These are phyloP conservation scores for Orycteropus afer DNA, from an alignment of 2,113 vertebrate species.

Conservation along the genomic window DNA sequence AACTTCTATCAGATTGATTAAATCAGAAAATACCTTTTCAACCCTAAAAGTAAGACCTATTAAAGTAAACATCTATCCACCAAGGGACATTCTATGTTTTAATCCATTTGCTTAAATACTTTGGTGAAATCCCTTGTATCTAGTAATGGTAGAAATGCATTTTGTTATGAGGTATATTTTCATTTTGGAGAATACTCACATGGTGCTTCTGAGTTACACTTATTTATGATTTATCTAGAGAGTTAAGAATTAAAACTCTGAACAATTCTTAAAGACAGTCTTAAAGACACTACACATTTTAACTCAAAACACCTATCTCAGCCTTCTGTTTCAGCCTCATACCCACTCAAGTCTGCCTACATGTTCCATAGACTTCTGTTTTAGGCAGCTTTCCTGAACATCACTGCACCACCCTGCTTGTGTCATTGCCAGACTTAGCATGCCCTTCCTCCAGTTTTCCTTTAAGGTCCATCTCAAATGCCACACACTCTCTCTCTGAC, in stretches of 20 bases:
- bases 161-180: conserved; percentile 24
- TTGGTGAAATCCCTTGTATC: background rate
- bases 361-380: background rate
- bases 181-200: conserved; percentile 12
- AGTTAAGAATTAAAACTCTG: background rate
- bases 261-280: background rate
- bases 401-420: background rate
- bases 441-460: background rate
- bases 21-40: background rate
- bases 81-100: background rate
- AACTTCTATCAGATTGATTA: background rate
- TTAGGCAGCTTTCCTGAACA: background rate
- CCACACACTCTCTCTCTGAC: background rate
- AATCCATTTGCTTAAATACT: conserved; percentile 14
- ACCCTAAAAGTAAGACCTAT: background rate
- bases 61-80: background rate
- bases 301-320: background rate
- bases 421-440: background rate
- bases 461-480: background rate
- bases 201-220: conserved; percentile 13
- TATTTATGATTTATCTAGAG: conserved; percentile 1
- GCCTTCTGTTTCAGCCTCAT: background rate
- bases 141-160: conserved; percentile 10
- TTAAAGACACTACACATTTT: conserved; percentile 8
- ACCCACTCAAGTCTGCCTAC: background rate